A percentile compares a stretch with the other conserved stretches of the same genome.
Evolutionary conservation across 1,140 invertebrate species (phyloP).

Genomic region (Trachymyrmex septentrionalis): DNA sequence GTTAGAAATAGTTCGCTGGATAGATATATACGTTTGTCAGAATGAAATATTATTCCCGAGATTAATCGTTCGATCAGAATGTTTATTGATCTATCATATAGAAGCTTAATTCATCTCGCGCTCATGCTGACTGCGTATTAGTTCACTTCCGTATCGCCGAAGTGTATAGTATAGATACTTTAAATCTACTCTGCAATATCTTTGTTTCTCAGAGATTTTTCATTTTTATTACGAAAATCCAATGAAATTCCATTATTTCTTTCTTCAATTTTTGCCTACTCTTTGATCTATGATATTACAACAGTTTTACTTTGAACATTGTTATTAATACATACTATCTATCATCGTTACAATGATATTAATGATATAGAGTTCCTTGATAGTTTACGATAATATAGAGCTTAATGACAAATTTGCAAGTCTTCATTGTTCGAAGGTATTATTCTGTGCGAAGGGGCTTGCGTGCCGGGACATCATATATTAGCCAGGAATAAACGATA

Average conservation of each 20-base stretch:
- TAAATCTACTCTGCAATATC: background rate
- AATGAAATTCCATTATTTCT: background rate
- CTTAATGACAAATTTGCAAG: background rate
- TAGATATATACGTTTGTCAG: slow-evolving; percentile 8
- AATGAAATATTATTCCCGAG: slow-evolving; percentile 25
- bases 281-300: background rate
- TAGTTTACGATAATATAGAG: background rate
- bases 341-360: background rate
- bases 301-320: background rate
- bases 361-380: background rate
- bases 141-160: background rate
- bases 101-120: slow-evolving; percentile 3
- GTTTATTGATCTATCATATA: slow-evolving; percentile 44
- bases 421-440: background rate
- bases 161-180: background rate
- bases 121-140: background rate
- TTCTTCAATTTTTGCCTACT: background rate
- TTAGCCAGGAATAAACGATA: slow-evolving; percentile 33
- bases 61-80: slow-evolving; percentile 22
- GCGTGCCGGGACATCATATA: slow-evolving; percentile 6
- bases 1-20: slow-evolving; percentile 24
- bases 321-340: background rate
- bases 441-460: background rate
- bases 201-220: background rate
- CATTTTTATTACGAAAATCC: background rate